phyloP scores from a whole-genome alignment of 2,888 invertebrate genomes.

The Criorhina ranunculi region DNA sequence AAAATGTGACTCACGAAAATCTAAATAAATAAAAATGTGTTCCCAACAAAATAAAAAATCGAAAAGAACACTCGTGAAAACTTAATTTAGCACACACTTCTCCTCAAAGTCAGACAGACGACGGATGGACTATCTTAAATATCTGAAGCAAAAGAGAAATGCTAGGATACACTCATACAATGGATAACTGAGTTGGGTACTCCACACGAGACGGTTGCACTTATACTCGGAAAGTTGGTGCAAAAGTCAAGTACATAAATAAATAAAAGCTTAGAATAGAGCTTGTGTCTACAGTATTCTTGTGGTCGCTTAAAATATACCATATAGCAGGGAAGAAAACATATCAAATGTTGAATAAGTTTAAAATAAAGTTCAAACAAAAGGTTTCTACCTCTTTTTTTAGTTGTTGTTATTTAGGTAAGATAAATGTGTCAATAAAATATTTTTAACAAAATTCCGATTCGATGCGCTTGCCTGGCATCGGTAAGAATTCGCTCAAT shows the following conservation, averaged over 20 bases:
- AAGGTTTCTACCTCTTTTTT: not conserved
- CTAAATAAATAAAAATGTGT: conserved; percentile 64
- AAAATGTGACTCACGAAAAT: conserved; percentile 69
- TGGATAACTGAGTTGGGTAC: conserved; percentile 14
- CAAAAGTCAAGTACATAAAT: conserved; percentile 35
- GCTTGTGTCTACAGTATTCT: not conserved
- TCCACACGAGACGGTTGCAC: conserved; percentile 29
- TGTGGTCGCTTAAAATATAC: conserved; percentile 4
- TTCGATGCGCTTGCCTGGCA: conserved; percentile 43
- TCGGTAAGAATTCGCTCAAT: conserved; percentile 40
- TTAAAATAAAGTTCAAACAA: conserved; percentile 32
- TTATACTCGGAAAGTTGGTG: conserved; percentile 1
- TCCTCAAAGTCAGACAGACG: conserved; percentile 74
- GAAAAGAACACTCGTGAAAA: conserved; percentile 64
- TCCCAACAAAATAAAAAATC: conserved; percentile 32
- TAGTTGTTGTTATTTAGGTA: conserved; percentile 39
- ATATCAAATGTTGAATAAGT: not conserved
- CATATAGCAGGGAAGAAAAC: conserved; percentile 23
- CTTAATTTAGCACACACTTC: conserved; percentile 74
- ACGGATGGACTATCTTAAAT: conserved; percentile 67
- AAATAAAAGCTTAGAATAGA: conserved; percentile 20
- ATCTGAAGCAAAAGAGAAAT: conserved; percentile 29
- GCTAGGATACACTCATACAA: conserved; percentile 17
- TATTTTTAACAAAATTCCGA: conserved; percentile 60
- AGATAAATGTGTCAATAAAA: conserved; percentile 74